These are phyloP conservation scores for Pissodes strobi DNA, from an alignment of 1,140 invertebrate species.

Conservation along the genomic window DNA sequence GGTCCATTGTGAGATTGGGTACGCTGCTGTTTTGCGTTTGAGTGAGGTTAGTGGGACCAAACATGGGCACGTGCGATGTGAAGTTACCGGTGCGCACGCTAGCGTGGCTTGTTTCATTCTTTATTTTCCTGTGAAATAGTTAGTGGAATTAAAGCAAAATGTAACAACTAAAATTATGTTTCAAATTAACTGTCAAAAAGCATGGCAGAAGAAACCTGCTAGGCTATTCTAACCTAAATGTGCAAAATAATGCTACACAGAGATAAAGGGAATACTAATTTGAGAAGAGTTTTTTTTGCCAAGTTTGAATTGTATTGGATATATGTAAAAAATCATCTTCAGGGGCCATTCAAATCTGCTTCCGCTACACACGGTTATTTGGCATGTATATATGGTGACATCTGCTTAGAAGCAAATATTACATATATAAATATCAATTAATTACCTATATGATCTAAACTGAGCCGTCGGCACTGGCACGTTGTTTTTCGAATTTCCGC, in stretches of 20 bases:
- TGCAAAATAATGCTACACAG: background rate
- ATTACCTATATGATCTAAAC: constrained; percentile 73
- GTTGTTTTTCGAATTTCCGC: constrained; percentile 58
- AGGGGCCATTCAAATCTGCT: no score
- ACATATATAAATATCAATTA: constrained; percentile 52
- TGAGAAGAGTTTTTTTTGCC: no score
- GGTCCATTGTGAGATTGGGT: constrained; percentile 45
- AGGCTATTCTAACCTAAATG: background rate
- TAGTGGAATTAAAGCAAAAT: no score
- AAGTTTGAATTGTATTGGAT: no score
- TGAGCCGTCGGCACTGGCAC: constrained; percentile 77
- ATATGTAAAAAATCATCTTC: no score
- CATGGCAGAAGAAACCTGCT: background rate
- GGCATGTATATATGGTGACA: no score
- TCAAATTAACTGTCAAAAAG: no score
- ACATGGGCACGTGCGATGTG: constrained; percentile 53
- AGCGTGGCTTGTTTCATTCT: constrained; percentile 37
- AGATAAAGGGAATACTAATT: no score
- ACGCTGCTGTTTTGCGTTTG: constrained; percentile 48
- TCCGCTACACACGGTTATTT: no score
- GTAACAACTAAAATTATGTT: no score
- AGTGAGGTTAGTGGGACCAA: constrained; percentile 40
- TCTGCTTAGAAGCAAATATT: background rate
- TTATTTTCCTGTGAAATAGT: constrained; percentile 62
- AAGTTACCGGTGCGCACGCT: constrained; percentile 53